Base-by-base conservation (phyloP, 1,140 invertebrate species). In the Amphibalanus amphitrite region DNA sequence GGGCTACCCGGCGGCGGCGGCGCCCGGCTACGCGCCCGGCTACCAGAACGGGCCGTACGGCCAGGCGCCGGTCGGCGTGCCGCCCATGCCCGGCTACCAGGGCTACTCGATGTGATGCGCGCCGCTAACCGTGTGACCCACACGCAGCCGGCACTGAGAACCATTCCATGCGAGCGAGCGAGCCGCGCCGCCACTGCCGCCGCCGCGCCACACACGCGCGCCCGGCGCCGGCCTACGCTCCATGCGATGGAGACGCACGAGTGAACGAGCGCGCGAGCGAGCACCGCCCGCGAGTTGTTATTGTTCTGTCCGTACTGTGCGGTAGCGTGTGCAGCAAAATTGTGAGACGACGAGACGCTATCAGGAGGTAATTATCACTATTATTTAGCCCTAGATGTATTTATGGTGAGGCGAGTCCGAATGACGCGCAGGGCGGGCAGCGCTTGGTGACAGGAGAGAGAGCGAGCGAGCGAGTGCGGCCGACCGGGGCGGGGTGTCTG, bases 1-100 rank as follows among this genome's bases (percentile, higher is more conserved):
- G 17, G 29, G 69, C 25, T 93, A 92, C 68, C 89, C 89, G 70
- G 87, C 85, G 65, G 88, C 88, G 84, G 87, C 88, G 80, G 82
- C 81, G 69, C 82, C 85, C 28, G 85, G 84, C 40, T 86, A 86
- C 74, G 81, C 84, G 70, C 82, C 69, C 29, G 65, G 67, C 69
- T 28, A 67, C 26, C 65, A 26, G 26, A 67, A 67, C 65, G 28
- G 69, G 59, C 33, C 59, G 10, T 69, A 38, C 23, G 65, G 72
- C 38, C 59, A 65, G 29, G 75, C 72, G 23, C 82, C 82, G n/a
- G n/a, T n/a, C 73, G 81, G 83, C n/a, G 79, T 82, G 59, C 79
- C 82, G 71, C 79, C 81, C 3, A 84, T 87, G 78, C 85, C 86
- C 65, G 76, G 77, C n/a, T 89, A 89, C 78, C 87, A 88, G 78